phyloP scores from a whole-genome alignment of 2,797 vertebrate genomes.

The Anguilla obscura region DNA sequence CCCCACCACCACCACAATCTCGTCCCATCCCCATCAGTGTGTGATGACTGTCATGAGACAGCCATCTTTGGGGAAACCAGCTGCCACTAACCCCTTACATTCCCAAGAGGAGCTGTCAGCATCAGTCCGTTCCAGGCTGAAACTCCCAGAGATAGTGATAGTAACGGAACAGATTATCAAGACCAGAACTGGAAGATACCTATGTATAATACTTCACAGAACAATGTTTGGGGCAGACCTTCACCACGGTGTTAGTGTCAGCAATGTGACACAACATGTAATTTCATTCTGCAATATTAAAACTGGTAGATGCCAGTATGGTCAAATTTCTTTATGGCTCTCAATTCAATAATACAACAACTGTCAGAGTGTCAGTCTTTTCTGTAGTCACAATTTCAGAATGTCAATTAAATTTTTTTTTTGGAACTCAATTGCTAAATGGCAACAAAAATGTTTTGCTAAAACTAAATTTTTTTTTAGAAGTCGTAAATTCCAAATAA shows the following conservation, averaged over 20 bases:
- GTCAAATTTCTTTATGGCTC: neutral
- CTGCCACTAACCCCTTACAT: constrained; percentile 8
- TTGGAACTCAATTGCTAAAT: neutral
- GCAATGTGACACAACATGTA: neutral
- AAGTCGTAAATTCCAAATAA: too few species aligned
- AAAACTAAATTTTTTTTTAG: neutral
- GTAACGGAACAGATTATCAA: neutral
- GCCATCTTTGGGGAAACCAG: neutral
- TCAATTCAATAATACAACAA: neutral
- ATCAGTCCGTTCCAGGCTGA: neutral
- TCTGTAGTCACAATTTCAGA: neutral
- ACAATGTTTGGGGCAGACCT: neutral
- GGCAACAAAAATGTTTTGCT: neutral
- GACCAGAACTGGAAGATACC: neutral
- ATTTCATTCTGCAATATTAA: neutral
- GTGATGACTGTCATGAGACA: neutral
- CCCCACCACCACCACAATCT: neutral
- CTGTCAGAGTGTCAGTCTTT: neutral
- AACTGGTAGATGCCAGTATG: neutral
- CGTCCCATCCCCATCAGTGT: neutral
- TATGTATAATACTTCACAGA: neutral
- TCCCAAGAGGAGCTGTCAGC: constrained; percentile 1
- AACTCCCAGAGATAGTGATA: neutral
- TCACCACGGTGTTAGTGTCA: constrained; percentile 1
- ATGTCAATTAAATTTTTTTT: neutral